Evolutionary conservation across 2,797 vertebrate genomes (phyloP).

Genomic region (Rhinatrema bivittatum): DNA sequence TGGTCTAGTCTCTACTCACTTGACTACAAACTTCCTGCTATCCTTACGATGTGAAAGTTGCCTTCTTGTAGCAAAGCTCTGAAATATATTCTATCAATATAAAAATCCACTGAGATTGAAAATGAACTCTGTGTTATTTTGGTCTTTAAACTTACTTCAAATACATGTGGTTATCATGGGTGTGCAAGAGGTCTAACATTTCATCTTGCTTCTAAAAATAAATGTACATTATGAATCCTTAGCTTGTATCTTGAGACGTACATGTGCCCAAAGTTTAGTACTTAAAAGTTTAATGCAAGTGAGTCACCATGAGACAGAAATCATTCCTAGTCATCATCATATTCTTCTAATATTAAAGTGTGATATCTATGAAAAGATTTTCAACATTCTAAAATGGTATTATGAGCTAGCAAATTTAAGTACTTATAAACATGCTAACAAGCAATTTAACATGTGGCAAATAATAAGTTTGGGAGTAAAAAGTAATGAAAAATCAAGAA

Average conservation of each 20-base stretch:
- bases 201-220: constrained; percentile 94
- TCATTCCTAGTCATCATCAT: constrained; percentile 12
- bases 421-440: too few species aligned
- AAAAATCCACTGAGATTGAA: too few species aligned
- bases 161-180: constrained; percentile 73
- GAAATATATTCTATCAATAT: too few species aligned
- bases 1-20: neutral
- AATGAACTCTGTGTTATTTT: constrained; percentile 40
- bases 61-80: too few species aligned
- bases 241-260: constrained; percentile 66
- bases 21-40: neutral
- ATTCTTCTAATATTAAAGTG: too few species aligned
- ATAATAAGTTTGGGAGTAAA: too few species aligned
- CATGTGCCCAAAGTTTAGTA: constrained; percentile 58
- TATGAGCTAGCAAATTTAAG: too few species aligned
- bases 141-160: constrained; percentile 70
- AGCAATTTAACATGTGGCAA: too few species aligned
- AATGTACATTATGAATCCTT: constrained; percentile 77
- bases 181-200: constrained; percentile 76
- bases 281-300: constrained; percentile 38
- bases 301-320: constrained; percentile 46
- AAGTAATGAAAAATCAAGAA: too few species aligned
- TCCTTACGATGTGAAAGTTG: too few species aligned
- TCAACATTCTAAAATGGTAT: too few species aligned
- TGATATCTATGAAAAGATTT: too few species aligned